Evolutionary conservation across 2,113 vertebrate genomes (phyloP), one percentile per base, ranked within the genome.

Genomic region (Pavo muticus): DNA sequence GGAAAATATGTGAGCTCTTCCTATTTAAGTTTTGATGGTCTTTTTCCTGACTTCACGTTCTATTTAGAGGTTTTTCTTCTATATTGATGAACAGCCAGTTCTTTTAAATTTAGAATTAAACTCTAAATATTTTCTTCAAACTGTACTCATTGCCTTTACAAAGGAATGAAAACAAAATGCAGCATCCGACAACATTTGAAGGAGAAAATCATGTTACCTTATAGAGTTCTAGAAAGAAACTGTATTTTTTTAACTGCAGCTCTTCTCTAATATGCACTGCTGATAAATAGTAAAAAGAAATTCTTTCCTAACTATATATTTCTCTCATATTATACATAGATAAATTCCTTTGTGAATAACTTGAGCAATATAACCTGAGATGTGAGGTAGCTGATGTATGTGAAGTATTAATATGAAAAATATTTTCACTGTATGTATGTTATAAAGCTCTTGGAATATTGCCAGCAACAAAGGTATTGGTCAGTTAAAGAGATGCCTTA

Each of bases 391-490:
- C 77, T 95, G 88, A 94, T 96, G 82, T 88, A 90, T 90, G 81
- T 91, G 83, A 90, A 72, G 71, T 83, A 95, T 95, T 97, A 92
- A 96, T 87, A 96, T 81, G n/a, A 92, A 97, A 96, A 97, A 92
- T 88, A 95, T 88, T 75, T 76, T 93, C 79, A 84, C 37, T 91
- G 79, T 24, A 64, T 61, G 17, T 88, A 79, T 91, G 84, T 90
- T 91, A 90, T 73, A 96, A 94, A 96, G 64, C 50, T 69, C 60
- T 76, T 73, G 64, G 57, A 95, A 87, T 89, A 92, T 70, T 84
- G 79, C 27, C 85, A 63, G 56, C 30, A 77, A 96, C 57, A 59
- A 75, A 91, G 77, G 67, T 54, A 74, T 24, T 47, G 67, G 85
- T 72, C 91, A 74, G 69, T 72, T 87, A 69, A 80, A 83, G 59